These are phyloP conservation scores for Actias luna DNA, from an alignment of 2,888 invertebrate species.

Conservation along the genomic window DNA sequence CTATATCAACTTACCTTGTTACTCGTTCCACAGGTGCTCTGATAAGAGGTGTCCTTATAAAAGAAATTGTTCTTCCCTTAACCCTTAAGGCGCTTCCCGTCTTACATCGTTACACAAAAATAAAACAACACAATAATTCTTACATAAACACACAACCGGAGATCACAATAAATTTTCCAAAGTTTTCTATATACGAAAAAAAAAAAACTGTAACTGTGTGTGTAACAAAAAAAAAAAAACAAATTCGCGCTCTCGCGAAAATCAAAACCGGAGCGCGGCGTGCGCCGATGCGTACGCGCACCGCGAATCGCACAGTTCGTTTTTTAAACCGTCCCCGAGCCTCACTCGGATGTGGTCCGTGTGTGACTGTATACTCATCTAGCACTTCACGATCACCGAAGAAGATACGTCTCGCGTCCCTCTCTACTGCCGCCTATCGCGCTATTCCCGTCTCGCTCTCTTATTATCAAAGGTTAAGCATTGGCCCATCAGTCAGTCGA, in stretches of 20 bases:
- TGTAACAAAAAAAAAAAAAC: slow-evolving; percentile 10
- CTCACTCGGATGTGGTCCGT: slow-evolving; percentile 78
- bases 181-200: no score
- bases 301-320: slow-evolving; percentile 60
- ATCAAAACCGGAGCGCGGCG: slow-evolving; percentile 37
- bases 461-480: slow-evolving; percentile 80
- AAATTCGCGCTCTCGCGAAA: slow-evolving; percentile 16
- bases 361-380: slow-evolving; percentile 81
- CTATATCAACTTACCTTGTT: not conserved
- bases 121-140: not conserved
- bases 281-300: slow-evolving; percentile 71
- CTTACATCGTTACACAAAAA: slow-evolving; percentile 5
- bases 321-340: slow-evolving; percentile 70
- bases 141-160: not conserved
- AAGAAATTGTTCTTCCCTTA: not conserved
- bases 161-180: slow-evolving; percentile 6
- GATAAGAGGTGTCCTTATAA: not conserved
- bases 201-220: slow-evolving; percentile 9
- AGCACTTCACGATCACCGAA: slow-evolving; percentile 79
- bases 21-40: not conserved
- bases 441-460: slow-evolving; percentile 61
- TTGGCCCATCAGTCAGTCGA: slow-evolving; percentile 77
- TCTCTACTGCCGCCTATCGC: slow-evolving; percentile 39
- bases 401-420: slow-evolving; percentile 70
- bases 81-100: not conserved